Evolutionary conservation across 2,113 vertebrate genomes (phyloP).

Genomic region (Aldabrachelys gigantea): DNA sequence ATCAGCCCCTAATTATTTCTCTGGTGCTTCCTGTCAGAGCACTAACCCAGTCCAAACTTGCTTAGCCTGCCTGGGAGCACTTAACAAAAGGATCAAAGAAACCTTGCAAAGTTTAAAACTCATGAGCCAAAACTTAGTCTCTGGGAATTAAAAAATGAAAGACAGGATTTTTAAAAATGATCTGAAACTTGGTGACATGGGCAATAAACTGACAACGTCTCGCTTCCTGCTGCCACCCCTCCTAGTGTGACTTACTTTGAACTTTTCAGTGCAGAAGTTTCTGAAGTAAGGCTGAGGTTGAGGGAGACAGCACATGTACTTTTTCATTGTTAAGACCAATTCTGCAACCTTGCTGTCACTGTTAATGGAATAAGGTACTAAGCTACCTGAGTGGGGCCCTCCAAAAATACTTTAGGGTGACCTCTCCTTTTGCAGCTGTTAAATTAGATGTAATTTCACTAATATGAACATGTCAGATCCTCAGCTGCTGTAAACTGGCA

Average conservation of each 20-base stretch:
- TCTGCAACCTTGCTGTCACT: neutral
- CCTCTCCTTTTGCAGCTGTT: neutral
- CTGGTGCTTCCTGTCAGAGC: neutral
- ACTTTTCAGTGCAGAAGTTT: neutral
- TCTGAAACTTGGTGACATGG: slow-evolving; percentile 13
- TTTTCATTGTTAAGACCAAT: neutral
- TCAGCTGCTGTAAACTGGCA: neutral
- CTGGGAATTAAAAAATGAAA: slow-evolving; percentile 30
- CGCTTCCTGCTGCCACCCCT: slow-evolving; percentile 39
- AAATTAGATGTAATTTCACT: neutral
- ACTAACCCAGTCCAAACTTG: slow-evolving; percentile 4
- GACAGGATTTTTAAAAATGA: neutral
- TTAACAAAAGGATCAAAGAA: slow-evolving; percentile 45
- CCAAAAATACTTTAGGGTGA: neutral
- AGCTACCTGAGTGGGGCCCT: neutral
- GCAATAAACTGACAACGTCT: slow-evolving; percentile 16
- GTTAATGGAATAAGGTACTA: neutral
- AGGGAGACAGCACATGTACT: neutral
- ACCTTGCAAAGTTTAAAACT: slow-evolving; percentile 46
- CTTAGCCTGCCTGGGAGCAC: neutral
- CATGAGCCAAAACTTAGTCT: slow-evolving; percentile 15
- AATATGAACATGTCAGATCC: neutral
- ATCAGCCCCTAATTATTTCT: neutral
- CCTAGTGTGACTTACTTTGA: slow-evolving; percentile 30
- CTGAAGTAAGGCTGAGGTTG: slow-evolving; percentile 15